phyloP scores from a whole-genome alignment of 2,113 vertebrate species.

The Eulemur macaco region DNA sequence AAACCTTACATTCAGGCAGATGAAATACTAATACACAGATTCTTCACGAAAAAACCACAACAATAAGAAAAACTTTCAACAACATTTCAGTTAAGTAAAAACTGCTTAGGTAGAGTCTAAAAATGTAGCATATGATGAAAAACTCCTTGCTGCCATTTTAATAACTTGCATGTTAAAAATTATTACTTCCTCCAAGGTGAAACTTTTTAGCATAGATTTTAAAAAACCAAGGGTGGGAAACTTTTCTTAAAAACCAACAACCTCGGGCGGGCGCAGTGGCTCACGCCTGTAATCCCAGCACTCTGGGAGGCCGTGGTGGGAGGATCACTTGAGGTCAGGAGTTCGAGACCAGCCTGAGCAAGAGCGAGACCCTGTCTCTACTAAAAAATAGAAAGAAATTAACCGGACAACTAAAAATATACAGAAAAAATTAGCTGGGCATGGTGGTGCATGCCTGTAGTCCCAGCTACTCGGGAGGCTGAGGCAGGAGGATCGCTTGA shows the following conservation, averaged over 20 bases:
- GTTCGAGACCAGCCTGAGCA: too few species aligned
- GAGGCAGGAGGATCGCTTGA: too few species aligned
- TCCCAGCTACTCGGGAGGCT: too few species aligned
- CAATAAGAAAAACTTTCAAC: not conserved
- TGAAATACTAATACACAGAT: not conserved
- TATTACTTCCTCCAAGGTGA: not conserved
- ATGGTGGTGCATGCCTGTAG: too few species aligned
- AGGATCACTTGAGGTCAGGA: too few species aligned
- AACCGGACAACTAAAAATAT: too few species aligned
- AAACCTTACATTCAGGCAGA: not conserved
- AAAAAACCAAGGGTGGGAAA: not conserved
- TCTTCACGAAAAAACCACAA: not conserved
- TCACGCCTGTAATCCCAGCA: too few species aligned
- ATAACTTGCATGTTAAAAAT: conserved; percentile 21
- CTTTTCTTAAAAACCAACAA: conserved; percentile 4
- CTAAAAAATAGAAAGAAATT: too few species aligned
- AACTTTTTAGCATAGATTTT: not conserved
- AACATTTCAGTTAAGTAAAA: not conserved
- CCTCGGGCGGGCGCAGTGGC: not conserved
- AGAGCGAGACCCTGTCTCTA: too few species aligned
- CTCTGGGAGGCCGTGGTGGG: too few species aligned
- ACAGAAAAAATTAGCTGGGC: too few species aligned
- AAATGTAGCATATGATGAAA: not conserved
- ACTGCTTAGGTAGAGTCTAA: not conserved
- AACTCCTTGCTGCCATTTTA: not conserved